A percentile compares a stretch with the other conserved stretches of the same genome.
These are phyloP conservation scores for Andrena marginata DNA, from an alignment of 2,888 invertebrate genomes.

Conservation along the genomic window DNA sequence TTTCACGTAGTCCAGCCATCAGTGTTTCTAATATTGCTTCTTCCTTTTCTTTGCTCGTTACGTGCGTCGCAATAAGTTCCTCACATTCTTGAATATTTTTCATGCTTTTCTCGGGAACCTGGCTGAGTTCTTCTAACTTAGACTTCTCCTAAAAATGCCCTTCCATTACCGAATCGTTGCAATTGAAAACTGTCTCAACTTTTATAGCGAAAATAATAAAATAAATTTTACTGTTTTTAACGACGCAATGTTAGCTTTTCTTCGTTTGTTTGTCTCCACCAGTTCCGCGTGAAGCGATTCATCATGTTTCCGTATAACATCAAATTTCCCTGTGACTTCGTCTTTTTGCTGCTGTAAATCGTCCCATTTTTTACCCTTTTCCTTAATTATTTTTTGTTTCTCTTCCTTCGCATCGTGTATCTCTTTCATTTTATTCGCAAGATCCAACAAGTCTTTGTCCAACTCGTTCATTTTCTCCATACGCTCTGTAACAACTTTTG, in stretches of 20 bases:
- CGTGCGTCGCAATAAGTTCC: slow-evolving; percentile 86
- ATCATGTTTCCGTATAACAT: slow-evolving; percentile 85
- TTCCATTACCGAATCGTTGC: not conserved
- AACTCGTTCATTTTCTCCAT: slow-evolving; percentile 72
- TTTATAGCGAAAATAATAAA: not conserved
- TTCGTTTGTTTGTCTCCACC: slow-evolving; percentile 63
- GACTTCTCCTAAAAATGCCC: slow-evolving; percentile 86
- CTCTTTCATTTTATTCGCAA: slow-evolving; percentile 86
- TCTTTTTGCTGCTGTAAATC: slow-evolving; percentile 88
- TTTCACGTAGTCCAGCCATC: slow-evolving; percentile 86
- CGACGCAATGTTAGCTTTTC: slow-evolving; percentile 88
- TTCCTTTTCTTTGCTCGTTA: slow-evolving; percentile 86
- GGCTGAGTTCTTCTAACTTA: slow-evolving; percentile 89
- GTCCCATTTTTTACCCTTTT: slow-evolving; percentile 85
- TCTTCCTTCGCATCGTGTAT: slow-evolving; percentile 87
- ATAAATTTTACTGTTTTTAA: slow-evolving; percentile 79
- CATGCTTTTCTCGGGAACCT: slow-evolving; percentile 91
- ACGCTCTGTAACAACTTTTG: slow-evolving; percentile 70
- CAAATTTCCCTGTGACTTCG: slow-evolving; percentile 85
- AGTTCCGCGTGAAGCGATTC: slow-evolving; percentile 88
- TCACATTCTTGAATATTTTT: slow-evolving; percentile 90
- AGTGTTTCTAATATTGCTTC: slow-evolving; percentile 83
- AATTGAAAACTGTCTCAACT: slow-evolving; percentile 1
- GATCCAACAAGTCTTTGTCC: slow-evolving; percentile 74
- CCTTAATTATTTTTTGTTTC: slow-evolving; percentile 86